phyloP scores from a whole-genome alignment of 2,797 vertebrate species.

The Pseudomugil gertrudae region DNA sequence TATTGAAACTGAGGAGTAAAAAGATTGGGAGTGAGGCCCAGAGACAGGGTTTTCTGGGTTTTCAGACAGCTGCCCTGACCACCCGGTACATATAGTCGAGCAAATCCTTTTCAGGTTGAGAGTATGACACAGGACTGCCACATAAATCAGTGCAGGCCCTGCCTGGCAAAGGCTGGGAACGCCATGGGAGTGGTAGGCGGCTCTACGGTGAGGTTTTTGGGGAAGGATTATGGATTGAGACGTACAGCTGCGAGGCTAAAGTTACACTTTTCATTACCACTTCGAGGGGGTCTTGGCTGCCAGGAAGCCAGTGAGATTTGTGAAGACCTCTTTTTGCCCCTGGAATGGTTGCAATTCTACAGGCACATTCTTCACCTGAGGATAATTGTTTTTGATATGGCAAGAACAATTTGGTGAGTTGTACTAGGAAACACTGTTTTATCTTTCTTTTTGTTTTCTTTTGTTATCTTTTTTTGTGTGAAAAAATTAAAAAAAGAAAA shows the following conservation, averaged over 20 bases:
- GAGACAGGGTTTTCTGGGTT: conserved; percentile 60
- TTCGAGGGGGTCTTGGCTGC: conserved; percentile 84
- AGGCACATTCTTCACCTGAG: conserved; percentile 77
- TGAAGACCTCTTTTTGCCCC: conserved; percentile 72
- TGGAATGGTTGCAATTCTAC: conserved; percentile 70
- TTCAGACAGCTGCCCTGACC: conserved; percentile 69
- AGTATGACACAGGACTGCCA: conserved; percentile 76
- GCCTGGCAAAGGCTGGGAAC: conserved; percentile 78
- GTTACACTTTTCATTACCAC: conserved; percentile 87
- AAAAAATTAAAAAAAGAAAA: conserved; percentile 72
- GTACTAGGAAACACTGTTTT: conserved; percentile 64
- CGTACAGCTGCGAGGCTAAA: conserved; percentile 87
- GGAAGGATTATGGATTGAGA: conserved; percentile 88
- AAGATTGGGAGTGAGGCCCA: conserved; percentile 55
- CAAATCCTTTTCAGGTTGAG: conserved; percentile 80
- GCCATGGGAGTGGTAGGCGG: conserved; percentile 84
- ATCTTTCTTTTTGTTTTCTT: conserved; percentile 14
- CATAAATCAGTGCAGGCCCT: conserved; percentile 80
- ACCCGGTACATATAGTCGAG: conserved; percentile 73
- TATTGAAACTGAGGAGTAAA: conserved; percentile 50
- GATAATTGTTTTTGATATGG: conserved; percentile 80
- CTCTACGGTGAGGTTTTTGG: conserved; percentile 81
- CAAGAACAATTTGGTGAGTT: conserved; percentile 74
- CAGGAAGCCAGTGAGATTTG: conserved; percentile 80
- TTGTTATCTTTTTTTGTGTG: conserved; percentile 55